Base-by-base conservation (phyloP, 2,113 vertebrate species). In the Typhlomys cinereus region DNA sequence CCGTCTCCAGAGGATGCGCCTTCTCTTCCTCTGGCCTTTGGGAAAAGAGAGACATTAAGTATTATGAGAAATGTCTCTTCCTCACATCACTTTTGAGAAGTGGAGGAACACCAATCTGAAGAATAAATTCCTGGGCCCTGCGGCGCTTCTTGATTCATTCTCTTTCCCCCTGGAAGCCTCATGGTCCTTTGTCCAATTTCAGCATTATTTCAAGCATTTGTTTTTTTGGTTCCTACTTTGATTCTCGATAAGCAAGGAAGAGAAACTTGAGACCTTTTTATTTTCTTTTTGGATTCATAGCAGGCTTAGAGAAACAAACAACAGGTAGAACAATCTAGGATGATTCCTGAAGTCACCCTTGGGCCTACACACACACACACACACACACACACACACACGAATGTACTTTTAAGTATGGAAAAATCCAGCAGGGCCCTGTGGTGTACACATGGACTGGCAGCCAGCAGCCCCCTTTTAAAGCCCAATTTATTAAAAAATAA, bases 401-500 rank as follows among this genome's bases (percentile, higher is more conserved):
- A n/a, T n/a, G n/a, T n/a, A n/a, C n/a, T n/a, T 73, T 79, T 93
- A 69, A 86, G 85, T 81, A 62, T 71, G 89, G 70, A 89, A 86
- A 92, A 93, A n/a, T 94, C 86, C 0, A 46, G 94, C 7, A 54
- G 94, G 97, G n/a, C n/a, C n/a, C n/a, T n/a, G n/a, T n/a, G n/a
- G 75, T 0, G 7, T 92, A 61, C 94, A 91, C 90, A 92, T 97
- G 86, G 90, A 94, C 50, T 97, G 92, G 95, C 39, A 88, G 86
- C 4, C 44, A 90, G 80, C 89, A 90, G 94, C 69, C 34, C 50
- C 92, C 88, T 94, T 90, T 94, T 23, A 95, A 96, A 21, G 52
- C 80, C 81, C 95, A 88, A 97, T 97, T 97, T 97, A 93, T 98
- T 93, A 10, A 71, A n/a, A 90, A 87, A 73, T 74, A 50, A 69